Conservation (phyloP, 2,888 invertebrate genomes). For the Pheosia tremula region DNA sequence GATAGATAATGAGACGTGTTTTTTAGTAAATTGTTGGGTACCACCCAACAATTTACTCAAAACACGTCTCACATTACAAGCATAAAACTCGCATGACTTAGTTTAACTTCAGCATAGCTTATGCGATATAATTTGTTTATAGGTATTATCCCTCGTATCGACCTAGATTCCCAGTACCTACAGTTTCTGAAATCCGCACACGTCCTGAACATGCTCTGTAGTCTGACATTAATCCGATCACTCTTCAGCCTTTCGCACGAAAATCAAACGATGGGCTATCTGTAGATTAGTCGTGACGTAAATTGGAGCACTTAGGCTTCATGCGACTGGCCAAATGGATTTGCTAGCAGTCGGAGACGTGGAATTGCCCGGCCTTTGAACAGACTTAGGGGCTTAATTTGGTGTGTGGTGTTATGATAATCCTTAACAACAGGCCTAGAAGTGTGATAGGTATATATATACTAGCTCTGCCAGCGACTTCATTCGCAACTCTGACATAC, state of each 20-base stretch:
- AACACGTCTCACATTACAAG: not conserved
- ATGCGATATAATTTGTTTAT: not conserved
- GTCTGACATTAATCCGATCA: conserved; percentile 59
- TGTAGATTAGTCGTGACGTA: conserved; percentile 59
- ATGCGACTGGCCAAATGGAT: conserved; percentile 49
- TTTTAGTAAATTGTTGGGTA: no score
- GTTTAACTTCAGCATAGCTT: not conserved
- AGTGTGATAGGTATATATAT: no score
- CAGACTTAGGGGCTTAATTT: conserved; percentile 1
- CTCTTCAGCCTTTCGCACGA: conserved; percentile 52
- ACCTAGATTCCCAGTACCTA: not conserved
- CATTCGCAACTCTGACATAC: no score
- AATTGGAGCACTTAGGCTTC: conserved; percentile 58
- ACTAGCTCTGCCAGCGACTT: no score
- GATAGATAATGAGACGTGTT: no score
- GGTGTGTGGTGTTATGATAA: not conserved
- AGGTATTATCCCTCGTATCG: conserved; percentile 3
- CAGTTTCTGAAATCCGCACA: conserved; percentile 2
- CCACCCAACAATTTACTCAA: no score
- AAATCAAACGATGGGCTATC: conserved; percentile 48
- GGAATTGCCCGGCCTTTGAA: not conserved
- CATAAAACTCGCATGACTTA: not conserved
- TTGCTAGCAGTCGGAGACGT: conserved; percentile 17
- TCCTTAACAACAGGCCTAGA: not conserved
- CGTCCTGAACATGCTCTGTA: conserved; percentile 5